Conservation (phyloP, 2,888 invertebrate species). For the Limulus polyphemus region DNA sequence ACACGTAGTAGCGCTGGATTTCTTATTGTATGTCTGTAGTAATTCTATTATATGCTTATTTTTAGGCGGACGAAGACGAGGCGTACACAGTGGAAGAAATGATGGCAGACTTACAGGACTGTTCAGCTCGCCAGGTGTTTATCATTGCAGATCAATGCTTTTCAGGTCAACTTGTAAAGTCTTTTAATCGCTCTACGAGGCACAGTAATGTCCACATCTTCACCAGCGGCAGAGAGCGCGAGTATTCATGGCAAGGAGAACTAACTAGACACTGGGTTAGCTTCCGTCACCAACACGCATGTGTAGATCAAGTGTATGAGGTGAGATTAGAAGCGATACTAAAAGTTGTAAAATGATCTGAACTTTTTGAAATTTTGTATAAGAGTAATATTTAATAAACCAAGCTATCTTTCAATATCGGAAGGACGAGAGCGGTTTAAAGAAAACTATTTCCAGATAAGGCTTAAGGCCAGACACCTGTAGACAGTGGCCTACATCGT, state of each 20-base stretch:
- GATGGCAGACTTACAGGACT: constrained; percentile 38
- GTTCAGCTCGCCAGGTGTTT: constrained; percentile 39
- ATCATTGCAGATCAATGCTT: constrained; percentile 42
- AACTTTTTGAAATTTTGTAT: too few relatives aligned
- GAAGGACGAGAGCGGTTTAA: too few relatives aligned
- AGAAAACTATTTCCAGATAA: too few relatives aligned
- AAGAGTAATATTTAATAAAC: too few relatives aligned
- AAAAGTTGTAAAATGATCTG: too few relatives aligned
- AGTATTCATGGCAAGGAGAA: constrained; percentile 35
- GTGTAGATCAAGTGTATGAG: constrained; percentile 34
- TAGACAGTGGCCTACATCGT: too few relatives aligned
- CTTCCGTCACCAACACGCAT: constrained; percentile 33
- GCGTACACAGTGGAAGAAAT: constrained; percentile 41
- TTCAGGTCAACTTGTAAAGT: constrained; percentile 36
- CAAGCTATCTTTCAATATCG: too few relatives aligned
- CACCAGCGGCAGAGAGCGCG: constrained; percentile 34
- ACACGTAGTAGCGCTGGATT: too few relatives aligned
- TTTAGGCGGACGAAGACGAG: constrained; percentile 39
- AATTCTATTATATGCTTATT: too few relatives aligned
- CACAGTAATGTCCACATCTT: constrained; percentile 36
- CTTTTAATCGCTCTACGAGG: constrained; percentile 31
- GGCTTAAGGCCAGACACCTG: too few relatives aligned
- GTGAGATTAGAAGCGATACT: constrained; percentile 27
- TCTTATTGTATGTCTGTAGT: too few relatives aligned
- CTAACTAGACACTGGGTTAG: constrained; percentile 36